Evolutionary conservation across 2,888 invertebrate genomes (phyloP).

Genomic region (Tenthredo mesomela): DNA sequence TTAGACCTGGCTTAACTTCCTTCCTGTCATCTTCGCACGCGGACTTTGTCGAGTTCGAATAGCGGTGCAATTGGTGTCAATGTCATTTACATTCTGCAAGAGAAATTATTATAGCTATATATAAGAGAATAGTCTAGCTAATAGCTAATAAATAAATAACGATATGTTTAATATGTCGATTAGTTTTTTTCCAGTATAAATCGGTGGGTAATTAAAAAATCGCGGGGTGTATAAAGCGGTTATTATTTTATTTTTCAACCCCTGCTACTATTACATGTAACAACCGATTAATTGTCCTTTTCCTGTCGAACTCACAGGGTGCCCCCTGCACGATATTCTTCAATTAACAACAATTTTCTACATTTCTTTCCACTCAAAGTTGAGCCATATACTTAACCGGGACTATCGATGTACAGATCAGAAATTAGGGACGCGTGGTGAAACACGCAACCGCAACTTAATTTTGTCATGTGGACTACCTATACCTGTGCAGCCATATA

Average conservation of each 20-base stretch:
- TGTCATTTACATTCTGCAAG: background rate
- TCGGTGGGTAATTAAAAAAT: background rate
- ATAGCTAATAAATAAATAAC: background rate
- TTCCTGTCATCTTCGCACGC: conserved; percentile 42
- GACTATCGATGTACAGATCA: conserved; percentile 47
- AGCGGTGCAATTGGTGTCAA: conserved; percentile 22
- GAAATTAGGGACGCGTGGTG: conserved; percentile 46
- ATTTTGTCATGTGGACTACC: conserved; percentile 45
- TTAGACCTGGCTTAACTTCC: conserved; percentile 25
- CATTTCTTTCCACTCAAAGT: conserved; percentile 30
- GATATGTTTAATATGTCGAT: background rate
- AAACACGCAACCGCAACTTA: conserved; percentile 51
- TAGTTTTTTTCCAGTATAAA: background rate
- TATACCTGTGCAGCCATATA: background rate
- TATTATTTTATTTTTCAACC: background rate
- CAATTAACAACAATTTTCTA: conserved; percentile 48
- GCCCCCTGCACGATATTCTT: conserved; percentile 46
- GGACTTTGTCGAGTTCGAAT: conserved; percentile 32
- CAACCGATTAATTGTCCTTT: conserved; percentile 48
- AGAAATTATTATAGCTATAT: background rate
- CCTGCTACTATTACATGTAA: background rate
- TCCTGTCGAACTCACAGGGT: conserved; percentile 24
- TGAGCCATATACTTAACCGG: conserved; percentile 48
- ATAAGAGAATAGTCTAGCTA: background rate
- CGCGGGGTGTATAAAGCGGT: conserved; percentile 10